Evolutionary conservation across 2,113 vertebrate species (phyloP), one percentile per base, ranked within the genome.

Genomic region (Arizona elegans): DNA sequence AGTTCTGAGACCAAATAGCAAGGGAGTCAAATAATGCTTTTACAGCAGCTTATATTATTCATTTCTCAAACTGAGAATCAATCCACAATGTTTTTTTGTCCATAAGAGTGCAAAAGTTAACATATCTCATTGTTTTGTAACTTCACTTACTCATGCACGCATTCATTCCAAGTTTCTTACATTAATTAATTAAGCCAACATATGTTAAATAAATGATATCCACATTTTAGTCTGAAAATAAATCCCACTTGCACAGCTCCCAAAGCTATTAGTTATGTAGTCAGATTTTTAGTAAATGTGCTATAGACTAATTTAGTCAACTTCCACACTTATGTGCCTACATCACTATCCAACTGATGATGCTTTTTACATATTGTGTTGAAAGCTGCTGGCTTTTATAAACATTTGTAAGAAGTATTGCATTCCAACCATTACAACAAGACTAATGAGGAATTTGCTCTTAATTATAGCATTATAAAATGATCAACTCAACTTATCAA

Each of bases 381-480:
- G 2, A 0, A 53, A 90, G 93, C 58, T 59, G 87, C 29, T 52
- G 43, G 43, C 88, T 38, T 33, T 92, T 86, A 17, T 90, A 90
- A 90, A 62, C 54, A 19, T 33, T 13, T 62, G 53, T 29, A 91
- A 94, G 65, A 93, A 95, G 93, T 58, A 50, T 5, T 91, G 62
- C 62, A 93, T 92, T 10, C 88, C 21, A 86, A 93, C 93, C 93
- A 92, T 75, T 89, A 94, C 62, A 50, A 62, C 38, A 93, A 90
- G 56, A 33, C 81, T 92, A 94, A 33, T 56, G 59, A 85, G 87
- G 95, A 88, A n/a, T 26, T 89, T 86, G 8, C 19, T 17, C 13
- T n/a, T 92, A 88, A 62, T 86, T 91, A 0, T 55, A 88, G 56
- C 52, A 91, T 24, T 89, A 29, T 87, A 87, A 52, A 92, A 17